Evolutionary conservation across 1,140 invertebrate genomes (phyloP), one percentile per base, ranked within the genome.

Genomic region (Mactra quadrangularis): DNA sequence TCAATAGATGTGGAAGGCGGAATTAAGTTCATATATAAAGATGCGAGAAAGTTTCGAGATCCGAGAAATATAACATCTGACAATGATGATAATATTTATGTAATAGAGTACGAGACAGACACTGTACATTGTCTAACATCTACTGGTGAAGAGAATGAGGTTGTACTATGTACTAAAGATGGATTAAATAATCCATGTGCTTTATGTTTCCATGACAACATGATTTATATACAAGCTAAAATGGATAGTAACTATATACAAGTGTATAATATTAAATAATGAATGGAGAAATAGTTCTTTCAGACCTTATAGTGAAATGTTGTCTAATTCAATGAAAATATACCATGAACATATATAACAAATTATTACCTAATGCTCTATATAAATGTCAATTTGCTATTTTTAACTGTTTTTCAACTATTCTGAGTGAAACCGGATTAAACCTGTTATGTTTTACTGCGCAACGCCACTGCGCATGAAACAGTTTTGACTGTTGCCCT

Each of bases 41-140:
- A 81, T 62, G 17, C 25, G 13, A 70, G 68, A 53, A 50, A 45
- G 31, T 19, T 81, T n/a, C 45, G 52, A 47, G 77, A 81, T 31
- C 77, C 77, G 3, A 53, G 77, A 29, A 81, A 81, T 57, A 71
- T 81, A 31, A 57, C 77, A 25, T 29, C 64, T 29, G 77, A 81
- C 31, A 52, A 60, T 9, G 41, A 71, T 47, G 53, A 71, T 35
- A 81, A 81, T 50, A 81, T 81, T 19, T 81, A 59, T 33, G 66
- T 81, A 6, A 52, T 81, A 3, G 77, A 81, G n/a, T 59, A 70
- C 55, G 45, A 74, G 19, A 25, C 33, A 35, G 81, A 70, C 27
- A 81, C 52, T 0, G 52, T 81, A 1, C 64, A 71, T 50, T 53
- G 60, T 29, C 19, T 81, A 22, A 53, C 64, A 19, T 31, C 60